These are phyloP conservation scores for Epiblema foenella DNA, from an alignment of 2,888 invertebrate species.

Conservation along the genomic window DNA sequence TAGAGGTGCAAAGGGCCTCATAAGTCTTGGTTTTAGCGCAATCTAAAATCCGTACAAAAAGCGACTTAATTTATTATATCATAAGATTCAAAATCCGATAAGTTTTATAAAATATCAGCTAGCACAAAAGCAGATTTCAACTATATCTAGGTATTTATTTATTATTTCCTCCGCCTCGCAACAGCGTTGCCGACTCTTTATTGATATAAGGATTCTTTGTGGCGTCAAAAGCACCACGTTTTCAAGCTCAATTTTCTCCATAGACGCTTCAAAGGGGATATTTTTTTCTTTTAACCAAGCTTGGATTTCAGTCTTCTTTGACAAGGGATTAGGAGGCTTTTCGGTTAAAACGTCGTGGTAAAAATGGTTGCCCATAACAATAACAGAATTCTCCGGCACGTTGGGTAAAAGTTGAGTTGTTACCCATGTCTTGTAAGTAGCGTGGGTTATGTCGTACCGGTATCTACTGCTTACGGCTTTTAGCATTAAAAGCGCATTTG, in stretches of 20 bases:
- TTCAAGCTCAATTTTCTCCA: constrained; percentile 1
- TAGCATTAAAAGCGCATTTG: background rate
- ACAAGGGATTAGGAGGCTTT: background rate
- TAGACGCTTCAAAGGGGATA: background rate
- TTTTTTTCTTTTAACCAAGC: background rate
- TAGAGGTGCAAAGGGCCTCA: too few relatives aligned
- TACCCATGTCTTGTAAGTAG: background rate
- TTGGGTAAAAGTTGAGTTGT: background rate
- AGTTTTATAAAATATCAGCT: too few relatives aligned
- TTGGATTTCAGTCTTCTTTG: background rate
- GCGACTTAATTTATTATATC: too few relatives aligned
- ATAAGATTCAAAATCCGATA: too few relatives aligned
- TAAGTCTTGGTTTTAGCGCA: too few relatives aligned
- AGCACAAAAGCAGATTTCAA: too few relatives aligned
- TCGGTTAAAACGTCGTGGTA: background rate
- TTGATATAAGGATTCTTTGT: too few relatives aligned
- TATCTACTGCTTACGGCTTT: background rate
- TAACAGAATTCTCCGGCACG: background rate
- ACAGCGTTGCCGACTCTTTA: too few relatives aligned
- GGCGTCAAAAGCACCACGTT: too few relatives aligned
- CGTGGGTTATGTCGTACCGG: background rate
- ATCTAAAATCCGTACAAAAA: too few relatives aligned
- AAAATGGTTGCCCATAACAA: background rate
- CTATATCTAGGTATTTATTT: too few relatives aligned
- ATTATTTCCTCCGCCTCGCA: too few relatives aligned